Percentiles rank a stretch among this genome's conserved stretches.
phyloP scores from a whole-genome alignment of 1,140 invertebrate genomes.

The Holcopasites calliopsidis region DNA sequence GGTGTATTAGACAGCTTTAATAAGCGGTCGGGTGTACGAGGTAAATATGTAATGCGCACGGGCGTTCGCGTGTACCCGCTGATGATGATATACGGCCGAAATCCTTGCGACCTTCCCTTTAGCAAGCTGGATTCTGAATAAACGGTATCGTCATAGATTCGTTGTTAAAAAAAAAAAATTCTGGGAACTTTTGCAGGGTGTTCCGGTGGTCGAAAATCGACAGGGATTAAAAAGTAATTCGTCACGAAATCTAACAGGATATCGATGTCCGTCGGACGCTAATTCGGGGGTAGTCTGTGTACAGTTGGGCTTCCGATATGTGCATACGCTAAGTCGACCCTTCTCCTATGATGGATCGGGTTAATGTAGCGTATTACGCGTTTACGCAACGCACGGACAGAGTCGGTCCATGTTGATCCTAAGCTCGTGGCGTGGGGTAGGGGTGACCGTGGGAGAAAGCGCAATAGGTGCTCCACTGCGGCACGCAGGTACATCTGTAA shows the following conservation, averaged over 20 bases:
- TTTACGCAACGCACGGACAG: constrained; percentile 61
- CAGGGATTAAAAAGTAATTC: constrained; percentile 24
- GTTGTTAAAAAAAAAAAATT: no score
- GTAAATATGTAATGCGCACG: constrained; percentile 45
- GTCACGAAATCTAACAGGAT: constrained; percentile 22
- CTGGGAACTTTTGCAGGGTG: no score
- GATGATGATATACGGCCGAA: constrained; percentile 59
- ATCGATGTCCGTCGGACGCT: constrained; percentile 34
- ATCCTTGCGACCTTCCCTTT: constrained; percentile 46
- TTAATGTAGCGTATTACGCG: constrained; percentile 70
- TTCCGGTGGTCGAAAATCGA: neutral
- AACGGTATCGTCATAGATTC: constrained; percentile 1
- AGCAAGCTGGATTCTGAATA: constrained; percentile 28
- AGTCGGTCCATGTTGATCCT: constrained; percentile 71
- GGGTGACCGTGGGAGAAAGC: constrained; percentile 72
- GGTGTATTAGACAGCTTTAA: constrained; percentile 74
- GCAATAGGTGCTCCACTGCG: constrained; percentile 39
- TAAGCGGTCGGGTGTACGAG: constrained; percentile 57
- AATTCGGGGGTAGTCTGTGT: constrained; percentile 40
- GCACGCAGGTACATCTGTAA: constrained; percentile 26
- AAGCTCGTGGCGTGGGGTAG: constrained; percentile 64
- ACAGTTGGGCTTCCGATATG: constrained; percentile 36
- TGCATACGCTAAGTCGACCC: constrained; percentile 61
- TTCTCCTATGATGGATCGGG: constrained; percentile 70
- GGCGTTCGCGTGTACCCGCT: constrained; percentile 28